phyloP scores from a whole-genome alignment of 2,797 vertebrate genomes.

The Lutjanus argentimaculatus region DNA sequence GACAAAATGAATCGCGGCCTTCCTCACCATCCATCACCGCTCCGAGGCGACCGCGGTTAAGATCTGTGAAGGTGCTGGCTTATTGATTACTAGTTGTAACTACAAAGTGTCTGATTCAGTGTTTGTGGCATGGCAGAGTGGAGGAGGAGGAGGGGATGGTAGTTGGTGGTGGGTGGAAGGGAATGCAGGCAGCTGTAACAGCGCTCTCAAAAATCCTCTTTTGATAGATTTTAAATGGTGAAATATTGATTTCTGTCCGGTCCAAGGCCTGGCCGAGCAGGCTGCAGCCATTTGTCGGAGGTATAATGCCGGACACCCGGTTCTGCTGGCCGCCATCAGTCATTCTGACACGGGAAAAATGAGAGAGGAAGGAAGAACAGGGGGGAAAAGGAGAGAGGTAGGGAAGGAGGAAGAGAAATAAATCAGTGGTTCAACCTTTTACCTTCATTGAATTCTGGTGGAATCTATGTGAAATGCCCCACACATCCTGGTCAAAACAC shows the following conservation, averaged over 20 bases:
- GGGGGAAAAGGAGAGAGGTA: slow-evolving; percentile 36
- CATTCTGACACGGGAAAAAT: slow-evolving; percentile 87
- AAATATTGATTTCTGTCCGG: slow-evolving; percentile 96
- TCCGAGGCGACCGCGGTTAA: slow-evolving; percentile 78
- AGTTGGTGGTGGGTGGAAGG: slow-evolving; percentile 34
- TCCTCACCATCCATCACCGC: slow-evolving; percentile 83
- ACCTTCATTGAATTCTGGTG: slow-evolving; percentile 26
- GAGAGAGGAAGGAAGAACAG: slow-evolving; percentile 65
- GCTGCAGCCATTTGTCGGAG: slow-evolving; percentile 76
- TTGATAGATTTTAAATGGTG: slow-evolving; percentile 98
- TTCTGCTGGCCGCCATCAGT: slow-evolving; percentile 87
- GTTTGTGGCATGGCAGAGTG: slow-evolving; percentile 57
- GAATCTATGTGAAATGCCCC: slow-evolving; percentile 20
- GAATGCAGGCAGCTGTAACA: slow-evolving; percentile 50
- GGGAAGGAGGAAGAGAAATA: slow-evolving; percentile 61
- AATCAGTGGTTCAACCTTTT: slow-evolving; percentile 59
- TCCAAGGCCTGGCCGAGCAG: slow-evolving; percentile 76
- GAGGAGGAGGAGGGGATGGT: slow-evolving; percentile 18
- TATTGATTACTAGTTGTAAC: slow-evolving; percentile 85
- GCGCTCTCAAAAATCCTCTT: slow-evolving; percentile 69
- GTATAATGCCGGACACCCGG: slow-evolving; percentile 74
- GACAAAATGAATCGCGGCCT: slow-evolving; percentile 84
- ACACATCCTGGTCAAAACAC: slow-evolving; percentile 7
- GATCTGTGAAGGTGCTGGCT: slow-evolving; percentile 83
- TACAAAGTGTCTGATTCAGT: slow-evolving; percentile 84